These are phyloP conservation scores for Araneus ventricosus DNA, from an alignment of 1,140 invertebrate genomes.

Conservation along the genomic window DNA sequence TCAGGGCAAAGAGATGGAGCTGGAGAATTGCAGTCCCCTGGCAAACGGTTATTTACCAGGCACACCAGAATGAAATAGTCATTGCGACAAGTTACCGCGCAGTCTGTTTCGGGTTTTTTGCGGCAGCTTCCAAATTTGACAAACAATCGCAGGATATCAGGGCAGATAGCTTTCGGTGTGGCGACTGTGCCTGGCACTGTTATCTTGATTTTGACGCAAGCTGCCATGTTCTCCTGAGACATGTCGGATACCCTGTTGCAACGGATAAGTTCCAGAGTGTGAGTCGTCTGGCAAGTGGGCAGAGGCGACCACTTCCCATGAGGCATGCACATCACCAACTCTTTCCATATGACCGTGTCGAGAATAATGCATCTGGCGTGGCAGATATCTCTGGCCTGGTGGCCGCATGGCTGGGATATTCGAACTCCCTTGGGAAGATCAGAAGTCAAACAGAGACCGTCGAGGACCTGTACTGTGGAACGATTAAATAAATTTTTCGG, in stretches of 20 bases:
- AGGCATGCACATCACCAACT: not conserved
- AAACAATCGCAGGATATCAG: not conserved
- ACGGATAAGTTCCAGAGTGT: not conserved
- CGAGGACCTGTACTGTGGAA: not conserved
- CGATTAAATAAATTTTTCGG: not conserved
- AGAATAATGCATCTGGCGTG: not conserved
- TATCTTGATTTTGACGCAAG: constrained; percentile 28
- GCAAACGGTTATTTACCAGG: too few species aligned
- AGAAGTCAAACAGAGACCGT: not conserved
- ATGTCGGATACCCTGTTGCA: not conserved
- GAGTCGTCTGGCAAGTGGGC: not conserved
- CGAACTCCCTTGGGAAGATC: not conserved
- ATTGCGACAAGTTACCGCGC: not conserved
- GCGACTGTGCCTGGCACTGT: too few species aligned
- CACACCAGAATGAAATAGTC: not conserved
- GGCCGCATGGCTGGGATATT: not conserved
- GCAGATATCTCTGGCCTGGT: not conserved
- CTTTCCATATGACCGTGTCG: not conserved
- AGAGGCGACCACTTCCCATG: not conserved
- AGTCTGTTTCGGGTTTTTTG: not conserved
- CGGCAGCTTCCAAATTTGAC: not conserved
- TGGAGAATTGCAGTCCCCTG: not conserved
- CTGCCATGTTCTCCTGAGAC: not conserved
- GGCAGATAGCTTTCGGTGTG: not conserved
- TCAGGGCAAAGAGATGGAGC: not conserved